phyloP scores from a whole-genome alignment of 2,888 invertebrate genomes.

The Zaprionus lineosus region DNA sequence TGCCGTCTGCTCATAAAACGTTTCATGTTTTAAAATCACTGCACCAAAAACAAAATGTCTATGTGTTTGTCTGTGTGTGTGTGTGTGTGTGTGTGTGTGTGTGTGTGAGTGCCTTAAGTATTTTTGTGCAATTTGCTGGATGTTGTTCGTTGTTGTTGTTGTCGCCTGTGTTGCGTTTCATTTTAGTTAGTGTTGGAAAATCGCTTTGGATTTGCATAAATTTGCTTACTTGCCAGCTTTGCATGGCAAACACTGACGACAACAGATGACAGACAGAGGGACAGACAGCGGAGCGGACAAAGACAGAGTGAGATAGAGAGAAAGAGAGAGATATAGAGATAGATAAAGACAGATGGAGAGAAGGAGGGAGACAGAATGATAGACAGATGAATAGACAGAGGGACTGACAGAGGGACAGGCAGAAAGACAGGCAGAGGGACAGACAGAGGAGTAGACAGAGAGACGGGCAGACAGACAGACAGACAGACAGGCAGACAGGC shows the following conservation, averaged over 20 bases:
- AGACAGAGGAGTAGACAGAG: no score
- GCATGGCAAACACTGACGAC: constrained; percentile 52
- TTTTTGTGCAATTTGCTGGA: constrained; percentile 72
- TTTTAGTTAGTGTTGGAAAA: constrained; percentile 77
- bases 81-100: constrained; percentile 5
- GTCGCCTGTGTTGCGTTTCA: constrained; percentile 55
- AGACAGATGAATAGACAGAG: background rate
- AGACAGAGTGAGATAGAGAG: background rate
- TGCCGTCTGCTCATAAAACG: constrained; percentile 51
- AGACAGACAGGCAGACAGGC: no score
- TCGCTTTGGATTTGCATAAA: constrained; percentile 77
- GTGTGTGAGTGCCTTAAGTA: constrained; percentile 57
- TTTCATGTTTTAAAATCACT: constrained; percentile 65
- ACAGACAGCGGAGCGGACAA: constrained; percentile 28
- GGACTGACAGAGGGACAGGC: background rate
- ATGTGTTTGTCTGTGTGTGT: constrained; percentile 6
- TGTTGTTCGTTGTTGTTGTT: constrained; percentile 39
- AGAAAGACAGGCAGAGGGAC: no score
- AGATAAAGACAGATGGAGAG: background rate
- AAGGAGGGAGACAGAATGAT: background rate
- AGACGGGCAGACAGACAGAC: no score
- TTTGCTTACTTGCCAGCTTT: constrained; percentile 66
- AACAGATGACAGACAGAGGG: constrained; percentile 38
- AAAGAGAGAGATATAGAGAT: constrained; percentile 6
- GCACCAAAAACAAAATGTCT: constrained; percentile 54